Base-by-base conservation (phyloP, 2,113 vertebrate genomes). In the Circaetus cinerascens region DNA sequence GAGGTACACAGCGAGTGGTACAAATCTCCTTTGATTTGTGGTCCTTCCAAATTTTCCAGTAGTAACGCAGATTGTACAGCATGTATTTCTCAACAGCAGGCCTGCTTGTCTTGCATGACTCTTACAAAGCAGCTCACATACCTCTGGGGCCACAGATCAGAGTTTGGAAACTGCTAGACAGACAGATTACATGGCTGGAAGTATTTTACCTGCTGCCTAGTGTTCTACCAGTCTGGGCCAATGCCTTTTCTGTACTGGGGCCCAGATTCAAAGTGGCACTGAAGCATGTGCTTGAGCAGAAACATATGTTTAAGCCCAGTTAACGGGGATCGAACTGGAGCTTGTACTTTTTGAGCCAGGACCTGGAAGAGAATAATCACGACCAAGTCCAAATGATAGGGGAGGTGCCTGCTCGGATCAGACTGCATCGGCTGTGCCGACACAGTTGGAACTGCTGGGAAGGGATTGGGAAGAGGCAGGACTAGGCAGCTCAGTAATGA, bases 11-110 rank as follows among this genome's bases (percentile, higher is more conserved):
- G 45, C 1, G 11, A 36, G 74, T 0, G 5, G 32, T 34, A 32
- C 23, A 10, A 13, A n/a, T 7, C 22, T 41, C 50, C 36, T 4
- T 3, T 8, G 32, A 12, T 7, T 12, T 23, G n/a, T 10, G 41
- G 21, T 43, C 38, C 15, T 63, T 23, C 57, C 55, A 5, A 2
- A 23, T 30, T 21, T 19, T 17, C 57, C 23, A 5, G 40, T 5
- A 15, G n/a, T 5, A 7, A 13, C 1, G 10, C 38, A 69, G 68
- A 14, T 43, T 4, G 26, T 3, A 5, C 0, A 6, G 40, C 0
- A 11, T 32, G n/a, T 6, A 12, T 38, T 19, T 48, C 72, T 8
- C 63, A 21, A 4, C 7, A 8, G 40, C 64, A 22, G 48, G 20
- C n/a, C 41, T 8, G n/a, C 48, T 51, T 20, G 36, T 51, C 59